A percentile compares a stretch with the other conserved stretches of the same genome.
Conservation (phyloP, 2,888 invertebrate genomes). For the Ennomos fuscantarius region DNA sequence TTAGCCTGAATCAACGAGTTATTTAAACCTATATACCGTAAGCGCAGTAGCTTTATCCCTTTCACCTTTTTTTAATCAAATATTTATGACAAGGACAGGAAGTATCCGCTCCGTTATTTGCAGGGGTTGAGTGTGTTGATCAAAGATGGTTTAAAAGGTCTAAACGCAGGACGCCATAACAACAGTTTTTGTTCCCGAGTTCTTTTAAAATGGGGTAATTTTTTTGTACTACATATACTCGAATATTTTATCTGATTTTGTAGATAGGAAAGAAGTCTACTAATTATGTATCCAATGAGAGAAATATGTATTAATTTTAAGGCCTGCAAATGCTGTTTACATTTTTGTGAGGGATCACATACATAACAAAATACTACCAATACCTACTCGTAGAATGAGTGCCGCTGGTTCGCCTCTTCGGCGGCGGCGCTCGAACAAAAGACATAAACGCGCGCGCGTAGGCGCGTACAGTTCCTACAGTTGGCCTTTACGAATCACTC, state of each 20-base stretch:
- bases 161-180: slow-evolving; percentile 35
- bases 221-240: slow-evolving; percentile 26
- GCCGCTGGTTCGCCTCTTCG: no score
- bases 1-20: slow-evolving; percentile 9
- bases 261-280: not conserved
- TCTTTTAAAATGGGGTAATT: slow-evolving; percentile 22
- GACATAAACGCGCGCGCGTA: slow-evolving; percentile 56
- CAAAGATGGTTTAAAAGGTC: slow-evolving; percentile 35
- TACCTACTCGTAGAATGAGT: no score
- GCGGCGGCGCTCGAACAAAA: slow-evolving; percentile 45
- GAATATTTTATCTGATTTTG: slow-evolving; percentile 29
- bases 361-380: no score
- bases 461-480: no score
- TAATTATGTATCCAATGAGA: slow-evolving; percentile 6
- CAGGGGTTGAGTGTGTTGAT: slow-evolving; percentile 37
- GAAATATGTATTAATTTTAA: not conserved
- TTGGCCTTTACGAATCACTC: no score
- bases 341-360: no score
- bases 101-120: slow-evolving; percentile 19
- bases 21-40: slow-evolving; percentile 33
- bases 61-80: slow-evolving; percentile 12
- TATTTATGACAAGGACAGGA: slow-evolving; percentile 27
- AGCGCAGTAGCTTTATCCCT: slow-evolving; percentile 33
- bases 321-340: not conserved
- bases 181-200: slow-evolving; percentile 32